Conservation (phyloP, 2,797 vertebrate genomes). For the Scleropages formosus region DNA sequence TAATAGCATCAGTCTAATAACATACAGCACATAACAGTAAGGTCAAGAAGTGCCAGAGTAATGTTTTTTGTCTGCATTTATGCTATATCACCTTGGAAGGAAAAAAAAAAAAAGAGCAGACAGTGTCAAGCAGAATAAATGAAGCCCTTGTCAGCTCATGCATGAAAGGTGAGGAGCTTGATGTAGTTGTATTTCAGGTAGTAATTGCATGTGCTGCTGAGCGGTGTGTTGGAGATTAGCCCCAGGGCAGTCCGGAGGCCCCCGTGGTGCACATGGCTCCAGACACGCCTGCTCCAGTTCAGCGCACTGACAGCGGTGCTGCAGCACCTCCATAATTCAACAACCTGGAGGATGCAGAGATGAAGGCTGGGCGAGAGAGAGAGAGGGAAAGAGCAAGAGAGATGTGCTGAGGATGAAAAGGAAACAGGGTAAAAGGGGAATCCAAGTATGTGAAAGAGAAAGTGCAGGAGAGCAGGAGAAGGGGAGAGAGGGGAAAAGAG, state of each 20-base stretch:
- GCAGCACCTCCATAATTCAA: constrained; percentile 57
- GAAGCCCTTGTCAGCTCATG: neutral
- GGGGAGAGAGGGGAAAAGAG: constrained; percentile 47
- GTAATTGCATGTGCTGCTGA: constrained; percentile 26
- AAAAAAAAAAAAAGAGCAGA: neutral
- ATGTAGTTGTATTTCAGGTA: constrained; percentile 25
- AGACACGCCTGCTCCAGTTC: constrained; percentile 16
- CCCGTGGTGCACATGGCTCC: constrained; percentile 2
- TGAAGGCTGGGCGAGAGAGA: constrained; percentile 36
- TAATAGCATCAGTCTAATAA: neutral
- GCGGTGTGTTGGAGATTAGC: constrained; percentile 35
- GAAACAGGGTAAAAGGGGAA: constrained; percentile 1
- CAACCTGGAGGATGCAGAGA: constrained; percentile 41
- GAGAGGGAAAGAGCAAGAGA: constrained; percentile 36
- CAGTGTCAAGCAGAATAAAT: neutral
- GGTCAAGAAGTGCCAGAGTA: neutral
- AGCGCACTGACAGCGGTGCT: constrained; percentile 32
- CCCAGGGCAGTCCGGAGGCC: constrained; percentile 46
- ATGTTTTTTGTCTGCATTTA: neutral
- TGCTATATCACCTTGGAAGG: neutral
- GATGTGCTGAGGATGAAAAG: neutral
- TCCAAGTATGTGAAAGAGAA: constrained; percentile 25
- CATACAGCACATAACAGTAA: neutral
- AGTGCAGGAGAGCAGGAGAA: constrained; percentile 27
- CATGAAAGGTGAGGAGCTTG: neutral